Conservation (phyloP, 2,888 invertebrate genomes). For the Orthosia gothica region DNA sequence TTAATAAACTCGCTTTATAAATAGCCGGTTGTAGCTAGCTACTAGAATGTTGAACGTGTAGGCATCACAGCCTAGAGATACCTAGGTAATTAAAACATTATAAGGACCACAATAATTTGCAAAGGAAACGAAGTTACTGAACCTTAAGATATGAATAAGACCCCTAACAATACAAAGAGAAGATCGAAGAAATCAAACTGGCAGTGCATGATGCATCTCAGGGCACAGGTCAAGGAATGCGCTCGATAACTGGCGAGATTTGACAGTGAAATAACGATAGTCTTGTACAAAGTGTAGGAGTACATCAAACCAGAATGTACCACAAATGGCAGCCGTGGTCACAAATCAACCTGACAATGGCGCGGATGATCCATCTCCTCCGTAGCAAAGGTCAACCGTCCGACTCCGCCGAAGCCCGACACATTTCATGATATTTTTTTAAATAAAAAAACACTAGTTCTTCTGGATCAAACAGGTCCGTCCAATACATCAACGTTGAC, state of each 20-base stretch:
- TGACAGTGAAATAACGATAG: constrained; percentile 87
- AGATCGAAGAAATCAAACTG: constrained; percentile 74
- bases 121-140: constrained; percentile 45
- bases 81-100: constrained; percentile 12
- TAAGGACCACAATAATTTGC: constrained; percentile 40
- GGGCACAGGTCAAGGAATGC: constrained; percentile 84
- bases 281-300: constrained; percentile 67
- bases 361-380: constrained; percentile 82
- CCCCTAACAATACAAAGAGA: constrained; percentile 60
- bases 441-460: constrained; percentile 70
- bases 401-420: constrained; percentile 62
- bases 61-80: not conserved
- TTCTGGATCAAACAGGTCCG: constrained; percentile 69
- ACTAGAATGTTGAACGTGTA: constrained; percentile 31
- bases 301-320: constrained; percentile 71
- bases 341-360: constrained; percentile 82
- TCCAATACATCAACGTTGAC: constrained; percentile 70
- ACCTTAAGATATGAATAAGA: constrained; percentile 52
- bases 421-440: constrained; percentile 65
- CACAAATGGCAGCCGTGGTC: constrained; percentile 75
- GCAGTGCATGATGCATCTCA: constrained; percentile 79
- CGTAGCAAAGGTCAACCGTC: constrained; percentile 80
- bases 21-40: constrained; percentile 34
- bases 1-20: constrained; percentile 66
- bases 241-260: constrained; percentile 85